Evolutionary conservation across 2,888 invertebrate species (phyloP).

Genomic region (Noctua comes): DNA sequence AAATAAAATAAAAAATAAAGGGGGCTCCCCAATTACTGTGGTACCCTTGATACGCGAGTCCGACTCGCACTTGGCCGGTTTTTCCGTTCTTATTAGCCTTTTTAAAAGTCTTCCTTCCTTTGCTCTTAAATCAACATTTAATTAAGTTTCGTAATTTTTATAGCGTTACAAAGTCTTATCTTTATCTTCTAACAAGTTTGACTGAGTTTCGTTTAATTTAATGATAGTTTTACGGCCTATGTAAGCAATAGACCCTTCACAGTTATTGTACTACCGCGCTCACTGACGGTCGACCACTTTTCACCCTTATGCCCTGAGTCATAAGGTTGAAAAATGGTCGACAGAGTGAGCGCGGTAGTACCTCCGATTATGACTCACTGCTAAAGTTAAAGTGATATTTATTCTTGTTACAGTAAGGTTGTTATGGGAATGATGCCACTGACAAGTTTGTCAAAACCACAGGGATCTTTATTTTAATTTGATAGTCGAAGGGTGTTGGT

Average conservation of each 20-base stretch:
- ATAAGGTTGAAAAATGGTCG: too few relatives aligned
- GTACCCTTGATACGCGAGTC: too few relatives aligned
- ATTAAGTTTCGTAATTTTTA: conserved; percentile 2
- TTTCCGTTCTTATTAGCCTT: neutral
- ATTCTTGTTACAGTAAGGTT: neutral
- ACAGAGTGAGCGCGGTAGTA: too few relatives aligned
- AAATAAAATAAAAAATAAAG: too few relatives aligned
- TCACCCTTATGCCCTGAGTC: too few relatives aligned
- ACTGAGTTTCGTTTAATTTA: neutral
- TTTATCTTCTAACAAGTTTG: neutral
- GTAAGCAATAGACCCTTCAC: neutral
- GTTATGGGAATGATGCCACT: neutral
- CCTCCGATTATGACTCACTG: neutral
- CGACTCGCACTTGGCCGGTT: too few relatives aligned
- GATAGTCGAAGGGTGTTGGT: neutral
- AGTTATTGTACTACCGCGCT: neutral
- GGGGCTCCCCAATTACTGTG: too few relatives aligned
- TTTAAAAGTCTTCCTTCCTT: neutral
- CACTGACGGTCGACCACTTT: too few relatives aligned
- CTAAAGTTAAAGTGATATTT: neutral
- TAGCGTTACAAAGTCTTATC: neutral
- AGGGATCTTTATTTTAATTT: neutral
- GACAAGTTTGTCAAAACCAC: neutral
- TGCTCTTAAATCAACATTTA: neutral
- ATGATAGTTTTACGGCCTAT: neutral